phyloP scores from a whole-genome alignment of 1,140 invertebrate genomes.

The Drosophila gunungcola region DNA sequence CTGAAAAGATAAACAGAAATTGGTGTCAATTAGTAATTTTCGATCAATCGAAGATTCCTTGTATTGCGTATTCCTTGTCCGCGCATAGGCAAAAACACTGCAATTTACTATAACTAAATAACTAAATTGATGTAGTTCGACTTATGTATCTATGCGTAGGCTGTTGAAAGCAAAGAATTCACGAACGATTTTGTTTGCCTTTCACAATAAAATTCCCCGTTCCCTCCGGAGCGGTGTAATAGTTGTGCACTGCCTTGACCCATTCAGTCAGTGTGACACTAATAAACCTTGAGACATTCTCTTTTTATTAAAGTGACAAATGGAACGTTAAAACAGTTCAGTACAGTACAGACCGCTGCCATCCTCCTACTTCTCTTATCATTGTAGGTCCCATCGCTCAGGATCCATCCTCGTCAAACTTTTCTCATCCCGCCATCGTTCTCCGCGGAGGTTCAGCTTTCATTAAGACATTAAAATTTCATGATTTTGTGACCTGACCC shows the following conservation, averaged over 20 bases:
- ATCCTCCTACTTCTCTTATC: constrained; percentile 9
- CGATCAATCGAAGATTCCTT: constrained; percentile 23
- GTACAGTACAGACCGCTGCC: too few species aligned
- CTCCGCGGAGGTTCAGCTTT: background rate
- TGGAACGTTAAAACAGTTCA: constrained; percentile 6
- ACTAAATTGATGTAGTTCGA: background rate
- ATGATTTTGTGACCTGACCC: constrained; percentile 60
- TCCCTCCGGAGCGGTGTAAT: too few species aligned
- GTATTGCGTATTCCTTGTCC: background rate
- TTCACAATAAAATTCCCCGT: background rate
- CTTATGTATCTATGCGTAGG: background rate
- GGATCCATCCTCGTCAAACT: constrained; percentile 5
- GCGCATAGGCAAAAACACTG: background rate
- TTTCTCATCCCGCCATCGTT: too few species aligned
- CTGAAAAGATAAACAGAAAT: constrained; percentile 44
- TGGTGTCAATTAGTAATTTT: constrained; percentile 57
- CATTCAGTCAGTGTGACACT: constrained; percentile 1
- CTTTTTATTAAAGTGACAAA: constrained; percentile 5
- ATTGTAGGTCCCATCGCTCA: constrained; percentile 7
- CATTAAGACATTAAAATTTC: constrained; percentile 27
- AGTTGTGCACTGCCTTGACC: constrained; percentile 18
- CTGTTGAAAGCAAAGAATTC: background rate
- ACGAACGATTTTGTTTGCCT: background rate
- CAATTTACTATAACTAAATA: background rate
- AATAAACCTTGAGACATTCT: background rate